A percentile compares a stretch with the other conserved stretches of the same genome.
These are phyloP conservation scores for Conistra vaccinii DNA, from an alignment of 2,888 invertebrate species.

Conservation along the genomic window DNA sequence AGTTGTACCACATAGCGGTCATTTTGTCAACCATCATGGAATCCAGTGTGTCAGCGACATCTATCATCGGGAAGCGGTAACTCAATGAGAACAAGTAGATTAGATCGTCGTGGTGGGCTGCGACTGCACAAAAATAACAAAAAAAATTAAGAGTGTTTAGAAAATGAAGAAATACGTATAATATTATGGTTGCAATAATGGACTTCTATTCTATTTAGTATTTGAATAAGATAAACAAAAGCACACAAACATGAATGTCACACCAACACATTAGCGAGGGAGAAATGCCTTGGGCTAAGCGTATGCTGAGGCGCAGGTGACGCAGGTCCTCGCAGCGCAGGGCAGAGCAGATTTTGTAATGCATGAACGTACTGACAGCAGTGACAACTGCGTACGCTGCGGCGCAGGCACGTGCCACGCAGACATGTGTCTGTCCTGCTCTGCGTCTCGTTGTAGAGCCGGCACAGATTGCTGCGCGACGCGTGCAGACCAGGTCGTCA, in stretches of 20 bases:
- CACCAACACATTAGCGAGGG: too few relatives aligned
- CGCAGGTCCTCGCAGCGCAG: too few relatives aligned
- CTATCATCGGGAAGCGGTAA: slow-evolving; percentile 81
- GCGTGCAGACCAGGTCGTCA: too few relatives aligned
- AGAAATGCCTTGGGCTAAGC: neutral
- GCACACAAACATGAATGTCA: neutral
- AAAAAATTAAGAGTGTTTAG: neutral
- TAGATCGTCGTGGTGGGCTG: slow-evolving; percentile 87
- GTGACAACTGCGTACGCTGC: too few relatives aligned
- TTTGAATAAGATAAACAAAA: neutral
- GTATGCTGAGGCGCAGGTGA: too few relatives aligned
- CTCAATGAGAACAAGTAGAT: slow-evolving; percentile 86
- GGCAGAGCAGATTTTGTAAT: too few relatives aligned
- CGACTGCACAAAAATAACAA: slow-evolving; percentile 71
- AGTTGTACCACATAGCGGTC: slow-evolving; percentile 86
- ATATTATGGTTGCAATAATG: neutral
- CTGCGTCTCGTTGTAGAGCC: too few relatives aligned
- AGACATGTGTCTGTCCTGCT: too few relatives aligned
- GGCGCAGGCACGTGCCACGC: too few relatives aligned
- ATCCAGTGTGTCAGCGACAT: slow-evolving; percentile 77
- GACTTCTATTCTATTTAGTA: too few relatives aligned
- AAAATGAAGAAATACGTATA: neutral
- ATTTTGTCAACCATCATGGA: slow-evolving; percentile 82
- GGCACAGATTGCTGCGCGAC: too few relatives aligned
- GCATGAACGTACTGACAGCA: too few relatives aligned